Evolutionary conservation across 2,113 vertebrate genomes (phyloP).

Genomic region (Lathamus discolor): DNA sequence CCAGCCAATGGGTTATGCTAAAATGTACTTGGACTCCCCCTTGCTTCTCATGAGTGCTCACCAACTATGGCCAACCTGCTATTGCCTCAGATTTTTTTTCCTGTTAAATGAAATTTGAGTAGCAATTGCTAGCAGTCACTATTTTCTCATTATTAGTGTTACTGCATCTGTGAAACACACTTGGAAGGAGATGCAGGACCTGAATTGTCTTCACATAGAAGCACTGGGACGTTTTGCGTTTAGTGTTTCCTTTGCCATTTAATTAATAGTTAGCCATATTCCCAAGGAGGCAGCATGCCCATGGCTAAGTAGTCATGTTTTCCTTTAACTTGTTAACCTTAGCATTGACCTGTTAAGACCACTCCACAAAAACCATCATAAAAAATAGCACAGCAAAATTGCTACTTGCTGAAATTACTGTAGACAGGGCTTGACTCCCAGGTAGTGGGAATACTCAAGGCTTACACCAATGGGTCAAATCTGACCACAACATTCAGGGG

Average conservation of each 20-base stretch:
- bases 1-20: background rate
- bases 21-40: background rate
- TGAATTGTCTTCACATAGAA: background rate
- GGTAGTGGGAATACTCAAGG: background rate
- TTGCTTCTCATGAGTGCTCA: background rate
- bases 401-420: background rate
- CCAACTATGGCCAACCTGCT: background rate
- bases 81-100: background rate
- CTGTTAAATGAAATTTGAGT: background rate
- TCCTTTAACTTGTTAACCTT: background rate
- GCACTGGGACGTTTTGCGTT: background rate
- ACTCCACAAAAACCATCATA: background rate
- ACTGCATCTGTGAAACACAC: background rate
- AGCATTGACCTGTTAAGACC: background rate
- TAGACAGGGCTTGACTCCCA: background rate
- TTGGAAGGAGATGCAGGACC: background rate
- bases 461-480: background rate
- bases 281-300: background rate
- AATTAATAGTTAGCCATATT: background rate
- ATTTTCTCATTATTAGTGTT: background rate
- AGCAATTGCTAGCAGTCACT: background rate
- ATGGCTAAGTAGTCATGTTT: background rate
- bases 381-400: background rate
- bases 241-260: background rate
- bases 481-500: background rate